Conservation (phyloP, 2,888 invertebrate species). For the Nephrocerus scutellatus region DNA sequence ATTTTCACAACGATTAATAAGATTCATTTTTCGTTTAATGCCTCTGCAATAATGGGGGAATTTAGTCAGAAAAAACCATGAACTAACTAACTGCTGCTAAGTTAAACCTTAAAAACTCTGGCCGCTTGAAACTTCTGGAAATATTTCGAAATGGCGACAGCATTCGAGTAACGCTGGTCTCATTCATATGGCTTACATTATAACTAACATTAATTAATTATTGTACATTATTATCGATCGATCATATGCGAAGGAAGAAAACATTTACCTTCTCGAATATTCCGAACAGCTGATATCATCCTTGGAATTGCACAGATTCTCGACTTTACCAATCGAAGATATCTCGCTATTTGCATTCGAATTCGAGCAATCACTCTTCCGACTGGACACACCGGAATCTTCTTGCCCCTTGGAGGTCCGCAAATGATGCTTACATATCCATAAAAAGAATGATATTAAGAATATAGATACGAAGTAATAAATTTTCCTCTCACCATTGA, state of each 20-base stretch:
- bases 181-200: constrained; percentile 40
- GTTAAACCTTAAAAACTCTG: constrained; percentile 39
- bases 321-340: constrained; percentile 47
- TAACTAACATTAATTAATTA: no score
- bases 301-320: constrained; percentile 39
- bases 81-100: not conserved
- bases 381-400: constrained; percentile 49
- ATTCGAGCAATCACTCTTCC: constrained; percentile 50
- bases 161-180: constrained; percentile 41
- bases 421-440: constrained; percentile 26
- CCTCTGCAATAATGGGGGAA: constrained; percentile 47
- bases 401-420: constrained; percentile 36
- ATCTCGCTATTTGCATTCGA: constrained; percentile 52
- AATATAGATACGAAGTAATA: constrained; percentile 12
- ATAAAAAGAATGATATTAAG: constrained; percentile 10
- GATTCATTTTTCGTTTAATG: constrained; percentile 56
- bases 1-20: constrained; percentile 43
- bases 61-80: not conserved
- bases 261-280: constrained; percentile 50
- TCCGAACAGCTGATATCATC: constrained; percentile 43
- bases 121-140: constrained; percentile 44
- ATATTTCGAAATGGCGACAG: constrained; percentile 44
- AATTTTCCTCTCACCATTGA: constrained; percentile 43
- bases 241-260: not conserved
- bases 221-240: no score